phyloP scores from a whole-genome alignment of 1,140 invertebrate genomes.

The Zaprionus lachaisei region DNA sequence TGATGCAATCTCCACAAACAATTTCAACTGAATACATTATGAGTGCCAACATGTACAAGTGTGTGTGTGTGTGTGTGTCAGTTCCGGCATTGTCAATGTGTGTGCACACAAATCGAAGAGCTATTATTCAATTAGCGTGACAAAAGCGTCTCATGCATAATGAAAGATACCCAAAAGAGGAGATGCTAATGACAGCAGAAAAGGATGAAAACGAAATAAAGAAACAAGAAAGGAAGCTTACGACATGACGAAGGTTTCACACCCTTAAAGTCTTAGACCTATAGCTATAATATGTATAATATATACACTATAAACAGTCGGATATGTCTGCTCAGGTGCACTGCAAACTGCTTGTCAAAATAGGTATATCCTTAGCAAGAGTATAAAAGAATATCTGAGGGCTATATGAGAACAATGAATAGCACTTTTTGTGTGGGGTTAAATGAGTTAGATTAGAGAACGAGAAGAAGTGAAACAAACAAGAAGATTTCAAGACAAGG shows the following conservation, averaged over 20 bases:
- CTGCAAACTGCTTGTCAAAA: too few relatives aligned
- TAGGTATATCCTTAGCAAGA: too few relatives aligned
- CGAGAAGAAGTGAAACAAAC: slow-evolving; percentile 4
- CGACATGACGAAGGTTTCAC: too few relatives aligned
- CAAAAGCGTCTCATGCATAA: slow-evolving; percentile 62
- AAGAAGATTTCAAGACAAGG: background rate
- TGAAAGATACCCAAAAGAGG: slow-evolving; percentile 23
- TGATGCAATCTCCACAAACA: background rate
- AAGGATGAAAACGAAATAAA: slow-evolving; percentile 14
- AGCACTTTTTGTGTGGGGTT: slow-evolving; percentile 17
- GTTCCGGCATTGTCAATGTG: slow-evolving; percentile 1
- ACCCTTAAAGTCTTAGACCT: too few relatives aligned
- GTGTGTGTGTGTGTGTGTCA: background rate
- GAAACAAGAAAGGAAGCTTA: background rate
- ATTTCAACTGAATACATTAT: background rate
- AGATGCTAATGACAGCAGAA: background rate
- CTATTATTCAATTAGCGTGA: slow-evolving; percentile 73
- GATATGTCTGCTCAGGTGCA: too few relatives aligned
- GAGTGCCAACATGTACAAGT: background rate
- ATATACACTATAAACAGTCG: too few relatives aligned
- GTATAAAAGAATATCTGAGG: slow-evolving; percentile 1
- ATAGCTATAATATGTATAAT: too few relatives aligned
- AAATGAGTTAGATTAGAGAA: background rate
- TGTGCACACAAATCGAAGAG: slow-evolving; percentile 36
- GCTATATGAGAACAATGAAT: slow-evolving; percentile 22